Conservation (phyloP, 2,888 invertebrate genomes). For the Caenorhabditis zanzibari region DNA sequence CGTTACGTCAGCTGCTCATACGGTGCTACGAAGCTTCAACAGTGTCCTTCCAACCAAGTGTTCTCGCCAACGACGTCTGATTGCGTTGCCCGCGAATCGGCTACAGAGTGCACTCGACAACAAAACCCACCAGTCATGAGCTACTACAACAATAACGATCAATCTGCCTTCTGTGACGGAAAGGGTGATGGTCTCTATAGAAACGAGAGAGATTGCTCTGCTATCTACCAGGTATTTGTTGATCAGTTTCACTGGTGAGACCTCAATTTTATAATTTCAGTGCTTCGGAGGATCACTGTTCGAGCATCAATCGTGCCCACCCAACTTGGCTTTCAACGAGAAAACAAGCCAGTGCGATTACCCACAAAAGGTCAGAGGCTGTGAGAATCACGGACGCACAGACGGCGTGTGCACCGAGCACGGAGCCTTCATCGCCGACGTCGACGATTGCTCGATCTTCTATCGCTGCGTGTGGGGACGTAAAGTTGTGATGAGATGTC, state of each 20-base stretch:
- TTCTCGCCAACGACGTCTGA: slow-evolving; percentile 33
- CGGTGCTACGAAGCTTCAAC: slow-evolving; percentile 32
- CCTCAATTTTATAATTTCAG: slow-evolving; percentile 61
- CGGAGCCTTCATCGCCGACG: slow-evolving; percentile 75
- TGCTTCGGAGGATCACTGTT: slow-evolving; percentile 77
- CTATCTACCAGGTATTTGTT: slow-evolving; percentile 63
- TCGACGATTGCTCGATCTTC: slow-evolving; percentile 73
- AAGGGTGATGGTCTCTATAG: slow-evolving; percentile 77
- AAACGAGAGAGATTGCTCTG: slow-evolving; percentile 75
- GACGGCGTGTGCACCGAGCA: slow-evolving; percentile 65
- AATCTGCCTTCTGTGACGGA: slow-evolving; percentile 66
- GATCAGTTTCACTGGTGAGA: background rate
- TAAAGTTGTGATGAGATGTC: slow-evolving; percentile 74
- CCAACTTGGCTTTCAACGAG: slow-evolving; percentile 78
- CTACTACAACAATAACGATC: slow-evolving; percentile 39
- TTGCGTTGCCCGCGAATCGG: slow-evolving; percentile 49
- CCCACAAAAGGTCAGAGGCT: slow-evolving; percentile 73
- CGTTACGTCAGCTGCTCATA: slow-evolving; percentile 52
- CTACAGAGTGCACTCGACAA: slow-evolving; percentile 36
- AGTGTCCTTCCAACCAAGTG: slow-evolving; percentile 39
- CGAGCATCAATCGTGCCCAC: slow-evolving; percentile 76
- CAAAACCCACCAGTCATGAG: slow-evolving; percentile 34
- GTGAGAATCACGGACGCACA: slow-evolving; percentile 53
- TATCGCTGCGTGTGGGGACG: slow-evolving; percentile 80
- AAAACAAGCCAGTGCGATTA: slow-evolving; percentile 77